Conservation (phyloP, 2,113 vertebrate genomes). For the Litocranius walleri region DNA sequence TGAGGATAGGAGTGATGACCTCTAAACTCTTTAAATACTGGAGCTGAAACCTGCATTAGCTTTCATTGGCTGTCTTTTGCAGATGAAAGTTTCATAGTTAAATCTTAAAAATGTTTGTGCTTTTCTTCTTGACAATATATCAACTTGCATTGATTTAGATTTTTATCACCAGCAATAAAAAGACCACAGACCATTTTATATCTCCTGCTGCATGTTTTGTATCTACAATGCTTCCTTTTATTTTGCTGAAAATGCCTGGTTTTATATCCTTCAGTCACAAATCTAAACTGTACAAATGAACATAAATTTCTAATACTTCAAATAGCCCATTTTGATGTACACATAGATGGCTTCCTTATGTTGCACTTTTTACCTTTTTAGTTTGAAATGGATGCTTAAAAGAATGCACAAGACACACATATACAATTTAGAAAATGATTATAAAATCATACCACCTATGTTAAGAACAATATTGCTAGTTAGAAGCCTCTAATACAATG, state of each 20-base stretch:
- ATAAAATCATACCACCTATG: neutral
- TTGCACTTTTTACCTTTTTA: neutral
- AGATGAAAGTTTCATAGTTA: slow-evolving; percentile 12
- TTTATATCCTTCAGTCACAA: neutral
- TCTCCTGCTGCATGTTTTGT: neutral
- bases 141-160: slow-evolving; percentile 11
- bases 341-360: neutral
- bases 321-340: slow-evolving; percentile 1
- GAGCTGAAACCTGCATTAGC: neutral
- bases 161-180: slow-evolving; percentile 61
- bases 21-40: slow-evolving; percentile 1
- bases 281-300: slow-evolving; percentile 28
- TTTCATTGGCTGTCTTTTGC: neutral
- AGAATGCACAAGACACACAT: neutral
- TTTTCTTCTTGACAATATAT: slow-evolving; percentile 33
- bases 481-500: neutral
- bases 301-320: neutral
- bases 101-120: slow-evolving; percentile 11
- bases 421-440: slow-evolving; percentile 15
- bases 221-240: neutral
- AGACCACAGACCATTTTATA: slow-evolving; percentile 24
- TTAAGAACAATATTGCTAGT: neutral
- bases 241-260: slow-evolving; percentile 20
- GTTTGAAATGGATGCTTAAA: neutral
- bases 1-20: neutral